Evolutionary conservation across 2,113 vertebrate genomes (phyloP), one percentile per base, ranked within the genome.

Genomic region (Barbus barbus): DNA sequence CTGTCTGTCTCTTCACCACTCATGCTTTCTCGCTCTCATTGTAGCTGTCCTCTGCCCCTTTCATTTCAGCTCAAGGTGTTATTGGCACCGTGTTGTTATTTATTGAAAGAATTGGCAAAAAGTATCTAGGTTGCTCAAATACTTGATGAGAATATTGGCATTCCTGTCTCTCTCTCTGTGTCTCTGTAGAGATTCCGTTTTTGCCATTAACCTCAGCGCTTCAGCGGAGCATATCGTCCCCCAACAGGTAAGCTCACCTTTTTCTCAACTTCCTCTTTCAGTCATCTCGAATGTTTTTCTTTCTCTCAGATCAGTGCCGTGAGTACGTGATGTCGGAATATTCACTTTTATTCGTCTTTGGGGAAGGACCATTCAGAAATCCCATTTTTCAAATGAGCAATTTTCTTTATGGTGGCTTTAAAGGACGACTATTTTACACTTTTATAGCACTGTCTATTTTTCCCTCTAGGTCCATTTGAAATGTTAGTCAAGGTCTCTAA

Each of bases 131-230:
- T 22, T 33, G 24, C 78, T 51, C n/a, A 18, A 38, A 38, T 36
- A 41, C 22, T 60, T 16, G 51, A 38, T 28, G 14, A 28, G 58
- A 44, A 26, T 79, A 46, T 63, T 60, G 26, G 11, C 67, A 71
- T 82, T 82, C 60, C 51, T 75, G 53, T 78, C 53, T 86, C 48
- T 84, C 53, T 74, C 41, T 71, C 16, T 84, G 44, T 86, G 38
- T 85, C 36, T 84, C 81, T 83, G 2, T 91, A 98, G 97, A 91
- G 97, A 98, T 87, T 95, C 97, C 20, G 95, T 98, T 88, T 98
- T 96, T 65, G 95, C 96, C 89, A 93, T 98, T 78, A 95, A 96
- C 86, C 96, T 98, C 18, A 92, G 92, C 46, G 76, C 88, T 86
- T 94, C 95, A 24, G 82, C 90, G 48, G 93, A 96, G 89, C 92